phyloP scores from a whole-genome alignment of 1,140 invertebrate genomes.

The Bombus polaris region DNA sequence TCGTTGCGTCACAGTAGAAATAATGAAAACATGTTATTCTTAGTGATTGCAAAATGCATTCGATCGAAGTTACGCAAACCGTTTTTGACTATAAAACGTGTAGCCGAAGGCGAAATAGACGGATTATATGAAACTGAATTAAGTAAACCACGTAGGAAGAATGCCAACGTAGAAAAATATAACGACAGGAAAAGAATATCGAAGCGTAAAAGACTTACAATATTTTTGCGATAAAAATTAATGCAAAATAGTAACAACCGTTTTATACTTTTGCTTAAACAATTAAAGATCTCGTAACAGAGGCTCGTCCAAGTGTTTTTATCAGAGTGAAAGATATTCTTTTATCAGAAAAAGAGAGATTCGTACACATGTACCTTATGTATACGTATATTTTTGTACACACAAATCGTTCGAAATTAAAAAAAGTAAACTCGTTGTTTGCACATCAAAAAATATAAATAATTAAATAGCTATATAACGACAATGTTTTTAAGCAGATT shows the following conservation, averaged over 20 bases:
- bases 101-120: background rate
- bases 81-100: background rate
- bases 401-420: background rate
- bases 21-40: constrained; percentile 27
- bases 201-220: background rate
- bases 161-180: background rate
- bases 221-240: background rate
- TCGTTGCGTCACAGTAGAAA: constrained; percentile 22
- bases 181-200: background rate
- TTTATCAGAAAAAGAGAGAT: background rate
- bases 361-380: background rate
- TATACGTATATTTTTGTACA: background rate
- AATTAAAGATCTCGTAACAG: background rate
- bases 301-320: too few species aligned
- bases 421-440: background rate
- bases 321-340: background rate
- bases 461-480: background rate
- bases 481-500: background rate
- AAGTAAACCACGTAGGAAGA: background rate
- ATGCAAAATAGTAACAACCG: background rate
- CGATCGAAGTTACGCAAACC: background rate
- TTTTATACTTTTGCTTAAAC: background rate
- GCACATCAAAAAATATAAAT: background rate
- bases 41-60: background rate
- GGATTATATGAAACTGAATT: background rate